Conservation (phyloP, 2,797 vertebrate species). For the Tenualosa thibaudeaui region DNA sequence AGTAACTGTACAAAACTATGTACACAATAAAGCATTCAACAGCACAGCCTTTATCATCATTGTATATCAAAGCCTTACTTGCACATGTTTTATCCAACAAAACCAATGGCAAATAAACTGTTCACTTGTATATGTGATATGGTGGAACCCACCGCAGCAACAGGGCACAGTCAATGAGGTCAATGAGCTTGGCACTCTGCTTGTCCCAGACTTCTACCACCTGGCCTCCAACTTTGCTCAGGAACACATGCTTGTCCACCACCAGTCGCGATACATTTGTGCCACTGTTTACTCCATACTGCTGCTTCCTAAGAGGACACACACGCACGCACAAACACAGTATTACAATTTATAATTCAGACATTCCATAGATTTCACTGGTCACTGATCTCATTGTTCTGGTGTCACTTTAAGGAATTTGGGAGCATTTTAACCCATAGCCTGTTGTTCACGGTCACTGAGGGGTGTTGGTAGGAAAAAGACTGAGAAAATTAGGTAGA, state of each 20-base stretch:
- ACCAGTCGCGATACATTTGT: conserved; percentile 81
- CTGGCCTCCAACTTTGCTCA: conserved; percentile 85
- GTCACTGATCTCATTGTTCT: too few relatives aligned
- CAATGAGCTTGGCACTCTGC: conserved; percentile 84
- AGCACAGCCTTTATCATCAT: not conserved
- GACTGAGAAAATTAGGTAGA: too few relatives aligned
- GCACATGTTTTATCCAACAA: not conserved
- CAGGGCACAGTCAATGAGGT: conserved; percentile 85
- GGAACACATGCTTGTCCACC: conserved; percentile 86
- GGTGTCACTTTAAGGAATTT: too few relatives aligned
- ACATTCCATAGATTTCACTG: too few relatives aligned
- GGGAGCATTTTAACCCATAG: too few relatives aligned
- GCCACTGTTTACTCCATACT: not conserved
- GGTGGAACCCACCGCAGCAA: conserved; percentile 79
- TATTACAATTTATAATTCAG: too few relatives aligned
- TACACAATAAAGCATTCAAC: not conserved
- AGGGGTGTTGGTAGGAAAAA: too few relatives aligned
- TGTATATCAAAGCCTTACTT: too few relatives aligned
- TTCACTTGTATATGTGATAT: not conserved
- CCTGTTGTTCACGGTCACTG: too few relatives aligned
- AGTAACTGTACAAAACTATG: too few relatives aligned
- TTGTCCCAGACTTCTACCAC: conserved; percentile 94
- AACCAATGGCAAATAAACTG: not conserved
- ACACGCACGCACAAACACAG: not conserved
- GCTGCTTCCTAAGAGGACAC: not conserved